Conservation (phyloP, 2,113 vertebrate genomes). For the Plotosus lineatus region DNA sequence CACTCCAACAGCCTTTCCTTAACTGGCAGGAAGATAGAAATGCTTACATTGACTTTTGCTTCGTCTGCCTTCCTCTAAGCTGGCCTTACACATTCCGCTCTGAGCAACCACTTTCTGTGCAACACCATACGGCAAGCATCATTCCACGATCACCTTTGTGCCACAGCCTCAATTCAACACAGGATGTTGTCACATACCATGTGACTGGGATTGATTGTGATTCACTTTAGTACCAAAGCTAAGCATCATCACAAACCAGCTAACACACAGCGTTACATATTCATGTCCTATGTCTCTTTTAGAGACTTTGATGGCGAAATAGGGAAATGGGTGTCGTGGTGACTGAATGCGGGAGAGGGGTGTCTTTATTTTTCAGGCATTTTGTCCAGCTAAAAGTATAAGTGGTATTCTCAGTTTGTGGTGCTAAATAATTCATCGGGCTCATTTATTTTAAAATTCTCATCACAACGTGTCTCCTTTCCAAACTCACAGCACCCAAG, state of each 20-base stretch:
- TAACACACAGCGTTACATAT: too few species aligned
- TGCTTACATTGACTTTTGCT: conserved; percentile 67
- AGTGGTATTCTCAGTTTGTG: conserved; percentile 75
- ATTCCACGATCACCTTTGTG: too few species aligned
- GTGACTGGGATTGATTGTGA: too few species aligned
- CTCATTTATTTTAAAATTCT: conserved; percentile 73
- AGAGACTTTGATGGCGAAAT: background rate
- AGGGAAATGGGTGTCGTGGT: background rate
- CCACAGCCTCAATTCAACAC: too few species aligned
- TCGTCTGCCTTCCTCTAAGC: conserved; percentile 39
- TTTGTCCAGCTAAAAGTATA: conserved; percentile 63
- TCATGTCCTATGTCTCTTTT: too few species aligned
- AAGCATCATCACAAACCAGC: too few species aligned
- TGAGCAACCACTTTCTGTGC: too few species aligned
- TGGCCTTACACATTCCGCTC: too few species aligned
- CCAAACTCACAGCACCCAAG: conserved; percentile 56
- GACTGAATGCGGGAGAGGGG: conserved; percentile 26
- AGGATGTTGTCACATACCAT: too few species aligned
- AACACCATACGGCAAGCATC: too few species aligned
- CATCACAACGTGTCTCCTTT: conserved; percentile 57
- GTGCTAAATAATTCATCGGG: conserved; percentile 71
- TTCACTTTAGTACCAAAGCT: too few species aligned
- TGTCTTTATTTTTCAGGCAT: conserved; percentile 52
- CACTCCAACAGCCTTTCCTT: background rate
- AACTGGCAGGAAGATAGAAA: conserved; percentile 62